phyloP scores from a whole-genome alignment of 2,888 invertebrate genomes.

The Drosophila meridionalis region DNA sequence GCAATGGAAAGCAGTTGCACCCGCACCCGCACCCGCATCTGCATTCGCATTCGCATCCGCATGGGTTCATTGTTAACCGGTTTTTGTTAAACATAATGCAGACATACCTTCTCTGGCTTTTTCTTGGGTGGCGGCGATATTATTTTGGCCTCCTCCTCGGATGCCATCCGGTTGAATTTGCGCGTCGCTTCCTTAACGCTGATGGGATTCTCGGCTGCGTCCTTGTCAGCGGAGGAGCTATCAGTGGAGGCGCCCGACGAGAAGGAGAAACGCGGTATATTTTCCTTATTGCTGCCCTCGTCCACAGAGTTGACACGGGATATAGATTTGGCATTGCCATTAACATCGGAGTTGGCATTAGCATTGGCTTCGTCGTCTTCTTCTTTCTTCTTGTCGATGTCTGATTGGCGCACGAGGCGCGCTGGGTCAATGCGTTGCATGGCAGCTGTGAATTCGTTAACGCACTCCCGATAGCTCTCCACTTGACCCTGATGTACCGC shows the following conservation, averaged over 20 bases:
- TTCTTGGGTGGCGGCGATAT: constrained; percentile 86
- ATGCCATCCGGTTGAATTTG: constrained; percentile 96
- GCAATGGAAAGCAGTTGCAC: constrained; percentile 20
- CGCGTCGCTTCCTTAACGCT: constrained; percentile 97
- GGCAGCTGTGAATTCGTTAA: constrained; percentile 82
- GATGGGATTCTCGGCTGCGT: constrained; percentile 87
- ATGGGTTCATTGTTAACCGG: constrained; percentile 59
- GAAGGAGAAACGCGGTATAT: constrained; percentile 81
- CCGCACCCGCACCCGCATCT: not conserved
- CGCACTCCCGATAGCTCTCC: constrained; percentile 83
- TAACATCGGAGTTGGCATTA: not conserved
- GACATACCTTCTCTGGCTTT: constrained; percentile 88
- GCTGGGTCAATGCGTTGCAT: constrained; percentile 77
- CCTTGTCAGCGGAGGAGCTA: constrained; percentile 65
- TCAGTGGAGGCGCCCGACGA: constrained; percentile 79
- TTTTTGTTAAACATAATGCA: constrained; percentile 21
- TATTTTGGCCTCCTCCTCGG: constrained; percentile 89
- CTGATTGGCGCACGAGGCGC: constrained; percentile 57
- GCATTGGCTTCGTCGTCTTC: constrained; percentile 2
- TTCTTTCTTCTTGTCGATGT: constrained; percentile 16
- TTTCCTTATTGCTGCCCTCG: constrained; percentile 79
- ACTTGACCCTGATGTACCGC: constrained; percentile 69
- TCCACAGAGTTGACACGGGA: constrained; percentile 86
- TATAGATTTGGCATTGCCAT: constrained; percentile 44
- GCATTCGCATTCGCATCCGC: constrained; percentile 22